Evolutionary conservation across 2,888 invertebrate genomes (phyloP).

Genomic region (Tortrix viridana): DNA sequence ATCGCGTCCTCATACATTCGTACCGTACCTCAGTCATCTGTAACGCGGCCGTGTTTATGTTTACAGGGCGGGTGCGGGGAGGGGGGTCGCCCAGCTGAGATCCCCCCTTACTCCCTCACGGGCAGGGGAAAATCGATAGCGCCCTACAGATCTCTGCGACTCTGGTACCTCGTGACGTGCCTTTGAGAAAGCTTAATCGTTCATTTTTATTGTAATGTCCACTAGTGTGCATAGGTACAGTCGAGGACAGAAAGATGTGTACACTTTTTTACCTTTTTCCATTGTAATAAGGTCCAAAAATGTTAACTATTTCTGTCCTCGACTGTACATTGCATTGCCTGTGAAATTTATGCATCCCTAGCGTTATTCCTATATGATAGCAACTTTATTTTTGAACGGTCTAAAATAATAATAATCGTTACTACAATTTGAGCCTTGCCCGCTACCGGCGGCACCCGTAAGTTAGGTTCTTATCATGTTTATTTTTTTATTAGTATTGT

Average conservation of each 20-base stretch:
- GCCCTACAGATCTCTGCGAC: constrained; percentile 63
- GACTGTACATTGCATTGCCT: not conserved
- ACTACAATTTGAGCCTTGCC: too few relatives aligned
- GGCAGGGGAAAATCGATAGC: constrained; percentile 81
- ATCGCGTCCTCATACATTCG: constrained; percentile 8
- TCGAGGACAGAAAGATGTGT: too few relatives aligned
- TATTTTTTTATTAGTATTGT: too few relatives aligned
- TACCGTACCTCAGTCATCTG: constrained; percentile 34
- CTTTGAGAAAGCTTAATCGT: constrained; percentile 44
- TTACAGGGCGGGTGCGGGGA: constrained; percentile 63
- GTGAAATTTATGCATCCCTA: too few relatives aligned
- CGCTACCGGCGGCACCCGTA: too few relatives aligned
- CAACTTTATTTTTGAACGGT: too few relatives aligned
- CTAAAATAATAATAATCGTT: too few relatives aligned
- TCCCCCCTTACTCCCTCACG: constrained; percentile 53
- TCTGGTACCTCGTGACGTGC: constrained; percentile 47
- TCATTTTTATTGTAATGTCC: constrained; percentile 37
- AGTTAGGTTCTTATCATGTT: too few relatives aligned
- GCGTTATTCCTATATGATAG: too few relatives aligned
- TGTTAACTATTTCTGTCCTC: too few relatives aligned
- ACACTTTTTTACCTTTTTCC: too few relatives aligned
- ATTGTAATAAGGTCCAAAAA: too few relatives aligned
- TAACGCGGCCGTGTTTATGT: constrained; percentile 75
- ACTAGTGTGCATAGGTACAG: constrained; percentile 17
- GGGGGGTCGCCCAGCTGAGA: constrained; percentile 73